These are phyloP conservation scores for Odontophorus gujanensis DNA, from an alignment of 2,113 vertebrate species.

Conservation along the genomic window DNA sequence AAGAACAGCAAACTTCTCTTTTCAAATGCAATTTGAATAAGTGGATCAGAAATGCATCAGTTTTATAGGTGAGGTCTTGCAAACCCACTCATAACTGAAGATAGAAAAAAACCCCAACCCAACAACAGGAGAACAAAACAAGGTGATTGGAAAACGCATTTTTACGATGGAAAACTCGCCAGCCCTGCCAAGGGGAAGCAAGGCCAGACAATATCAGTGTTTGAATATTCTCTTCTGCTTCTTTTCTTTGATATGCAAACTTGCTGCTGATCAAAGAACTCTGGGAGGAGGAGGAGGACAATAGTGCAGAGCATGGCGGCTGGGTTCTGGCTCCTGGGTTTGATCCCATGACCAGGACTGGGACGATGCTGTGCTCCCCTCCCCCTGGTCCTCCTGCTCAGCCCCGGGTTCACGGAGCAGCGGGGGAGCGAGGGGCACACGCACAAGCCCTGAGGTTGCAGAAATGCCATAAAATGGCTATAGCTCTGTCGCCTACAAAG, in stretches of 20 bases:
- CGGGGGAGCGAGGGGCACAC: not conserved
- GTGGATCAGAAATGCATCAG: not conserved
- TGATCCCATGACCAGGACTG: not conserved
- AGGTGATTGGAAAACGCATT: not conserved
- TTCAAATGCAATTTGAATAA: not conserved
- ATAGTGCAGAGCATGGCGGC: not conserved
- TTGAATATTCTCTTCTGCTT: constrained; percentile 11
- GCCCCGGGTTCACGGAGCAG: not conserved
- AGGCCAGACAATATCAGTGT: not conserved
- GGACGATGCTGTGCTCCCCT: not conserved
- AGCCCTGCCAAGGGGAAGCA: not conserved
- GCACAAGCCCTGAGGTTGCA: constrained; percentile 1
- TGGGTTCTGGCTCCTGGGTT: not conserved
- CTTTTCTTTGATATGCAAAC: constrained; percentile 34
- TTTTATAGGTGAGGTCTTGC: not conserved
- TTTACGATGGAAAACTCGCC: not conserved
- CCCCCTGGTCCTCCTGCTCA: not conserved
- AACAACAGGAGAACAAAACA: not conserved
- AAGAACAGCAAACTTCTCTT: not conserved
- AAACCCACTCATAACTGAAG: not conserved
- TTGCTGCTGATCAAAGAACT: not conserved
- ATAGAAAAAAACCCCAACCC: not conserved
- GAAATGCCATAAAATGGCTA: not conserved
- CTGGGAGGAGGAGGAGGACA: constrained; percentile 1
- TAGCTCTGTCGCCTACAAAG: not conserved